Base-by-base conservation (phyloP, 1,140 invertebrate species). In the Brachionus calyciflorus region DNA sequence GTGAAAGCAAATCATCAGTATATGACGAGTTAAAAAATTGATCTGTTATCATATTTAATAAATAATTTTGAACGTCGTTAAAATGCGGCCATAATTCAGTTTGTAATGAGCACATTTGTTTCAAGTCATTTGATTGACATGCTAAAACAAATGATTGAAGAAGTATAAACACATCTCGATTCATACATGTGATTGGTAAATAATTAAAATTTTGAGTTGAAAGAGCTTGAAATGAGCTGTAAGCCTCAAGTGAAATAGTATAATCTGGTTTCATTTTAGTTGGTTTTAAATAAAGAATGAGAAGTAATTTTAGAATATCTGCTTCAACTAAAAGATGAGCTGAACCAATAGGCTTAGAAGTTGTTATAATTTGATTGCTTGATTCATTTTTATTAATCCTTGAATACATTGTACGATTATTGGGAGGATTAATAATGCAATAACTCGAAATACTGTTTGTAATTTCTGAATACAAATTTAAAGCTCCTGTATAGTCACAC, bases 1-100 rank as follows among this genome's bases (percentile, higher is more conserved):
- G 55, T 37, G 60, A 65, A 44, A 65, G 60, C 21, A 65, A 65
- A 37, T 73, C 69, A 41, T 73, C 69, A 10, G 69, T 51, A n/a
- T 73, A 73, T 5, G 69, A 73, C 1, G 69, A 73, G 19, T 73
- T 55, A 21, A 51, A 33, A 6, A 73, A 26, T 55, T 73, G 44
- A 21, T 73, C 69, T 3, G 40, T 55, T 4, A 73, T 51, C 51
- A 73, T 19, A 14, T 55, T 73, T 10, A 73, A 19, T 2, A 73
- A 14, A 40, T 53, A 40, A 55, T 73, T 73, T 53, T 73, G 69
- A 40, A 55, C 33, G 21, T 51, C 30, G 24, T 6, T 73, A 26
- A 73, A n/a, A 14, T 73, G 44, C 9, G 46, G 46, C 46, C 69
- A 49, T 3, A 73, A 33, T 10, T 73, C 46, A 1, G 30, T 53